These are phyloP conservation scores for Oryzias curvinotus DNA, from an alignment of 2,113 vertebrate genomes.

Conservation along the genomic window DNA sequence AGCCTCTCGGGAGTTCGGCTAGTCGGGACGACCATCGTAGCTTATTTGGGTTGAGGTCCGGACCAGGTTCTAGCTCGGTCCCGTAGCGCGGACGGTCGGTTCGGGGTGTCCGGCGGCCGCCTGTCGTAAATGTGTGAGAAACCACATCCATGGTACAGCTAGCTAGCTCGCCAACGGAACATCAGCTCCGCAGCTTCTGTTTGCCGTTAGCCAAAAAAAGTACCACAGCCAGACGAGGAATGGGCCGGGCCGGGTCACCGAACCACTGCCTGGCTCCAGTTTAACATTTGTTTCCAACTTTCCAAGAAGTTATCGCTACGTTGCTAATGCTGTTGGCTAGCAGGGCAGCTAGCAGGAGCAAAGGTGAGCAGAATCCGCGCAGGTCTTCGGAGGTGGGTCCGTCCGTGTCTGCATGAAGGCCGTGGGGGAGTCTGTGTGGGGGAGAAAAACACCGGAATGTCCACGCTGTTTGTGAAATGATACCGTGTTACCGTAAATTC, in stretches of 20 bases:
- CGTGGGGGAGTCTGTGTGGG: no score
- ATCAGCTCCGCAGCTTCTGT: neutral
- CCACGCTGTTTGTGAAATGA: no score
- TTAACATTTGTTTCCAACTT: no score
- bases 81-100: neutral
- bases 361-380: no score
- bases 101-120: neutral
- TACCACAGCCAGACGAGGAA: neutral
- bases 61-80: neutral
- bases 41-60: neutral
- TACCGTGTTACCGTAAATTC: no score
- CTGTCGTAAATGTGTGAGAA: slow-evolving; percentile 17
- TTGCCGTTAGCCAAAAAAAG: neutral
- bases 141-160: slow-evolving; percentile 18
- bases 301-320: no score
- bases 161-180: slow-evolving; percentile 45
- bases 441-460: no score
- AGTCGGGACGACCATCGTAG: slow-evolving; percentile 18
- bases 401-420: no score
- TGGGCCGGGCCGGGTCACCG: neutral
- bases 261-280: neutral
- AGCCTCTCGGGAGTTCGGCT: slow-evolving; percentile 6
- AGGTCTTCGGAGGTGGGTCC: no score
- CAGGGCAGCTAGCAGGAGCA: no score
- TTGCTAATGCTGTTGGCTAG: no score